Percentiles rank a stretch among this genome's conserved stretches.
phyloP scores from a whole-genome alignment of 2,113 vertebrate species.

The Paracyprichromis sp. region DNA sequence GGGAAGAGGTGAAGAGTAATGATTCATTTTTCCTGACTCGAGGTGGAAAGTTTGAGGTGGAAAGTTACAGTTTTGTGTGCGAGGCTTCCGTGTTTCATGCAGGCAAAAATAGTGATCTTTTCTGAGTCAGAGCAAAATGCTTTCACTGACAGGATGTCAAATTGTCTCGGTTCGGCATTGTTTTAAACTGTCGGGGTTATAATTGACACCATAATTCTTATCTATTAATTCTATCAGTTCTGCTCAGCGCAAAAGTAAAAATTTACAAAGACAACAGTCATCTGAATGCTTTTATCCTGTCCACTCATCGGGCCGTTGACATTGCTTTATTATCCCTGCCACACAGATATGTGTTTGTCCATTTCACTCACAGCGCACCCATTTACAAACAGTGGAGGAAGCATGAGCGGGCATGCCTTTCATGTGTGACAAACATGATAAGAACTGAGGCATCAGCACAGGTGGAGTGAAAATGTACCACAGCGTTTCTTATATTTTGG shows the following conservation, averaged over 20 bases:
- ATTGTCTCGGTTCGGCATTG: neutral
- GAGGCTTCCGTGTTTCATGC: neutral
- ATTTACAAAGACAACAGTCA: neutral
- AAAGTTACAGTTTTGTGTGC: neutral
- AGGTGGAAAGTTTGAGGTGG: neutral
- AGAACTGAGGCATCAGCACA: neutral
- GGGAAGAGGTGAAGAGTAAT: slow-evolving; percentile 14
- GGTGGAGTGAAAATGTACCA: neutral
- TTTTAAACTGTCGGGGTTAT: neutral
- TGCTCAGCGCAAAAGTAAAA: neutral
- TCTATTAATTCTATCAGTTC: neutral
- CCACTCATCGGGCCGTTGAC: neutral
- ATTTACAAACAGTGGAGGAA: neutral
- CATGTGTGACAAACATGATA: neutral
- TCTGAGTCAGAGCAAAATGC: neutral
- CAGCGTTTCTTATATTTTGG: neutral
- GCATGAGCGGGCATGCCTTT: neutral
- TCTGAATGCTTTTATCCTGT: neutral
- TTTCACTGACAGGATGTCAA: neutral
- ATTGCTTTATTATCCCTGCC: neutral
- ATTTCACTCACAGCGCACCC: neutral
- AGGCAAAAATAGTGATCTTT: neutral
- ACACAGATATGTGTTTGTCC: neutral
- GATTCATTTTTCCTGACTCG: neutral
- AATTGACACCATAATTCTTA: neutral